Conservation (phyloP, 2,113 vertebrate genomes). For the Marmota monax region DNA sequence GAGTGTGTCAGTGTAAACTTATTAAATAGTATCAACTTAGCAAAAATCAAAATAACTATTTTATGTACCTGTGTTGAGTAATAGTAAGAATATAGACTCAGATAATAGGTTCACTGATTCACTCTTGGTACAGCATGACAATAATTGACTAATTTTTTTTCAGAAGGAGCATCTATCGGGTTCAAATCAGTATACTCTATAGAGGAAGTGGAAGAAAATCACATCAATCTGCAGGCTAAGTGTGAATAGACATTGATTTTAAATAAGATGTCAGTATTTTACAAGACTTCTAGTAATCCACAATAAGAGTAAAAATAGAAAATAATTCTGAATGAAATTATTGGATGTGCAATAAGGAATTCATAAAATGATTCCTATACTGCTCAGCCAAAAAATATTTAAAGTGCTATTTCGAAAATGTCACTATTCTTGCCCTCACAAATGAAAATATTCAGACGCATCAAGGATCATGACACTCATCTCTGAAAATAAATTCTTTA, state of each 20-base stretch:
- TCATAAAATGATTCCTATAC: background rate
- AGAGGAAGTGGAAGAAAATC: background rate
- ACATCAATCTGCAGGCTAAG: background rate
- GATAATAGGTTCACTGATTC: background rate
- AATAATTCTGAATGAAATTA: background rate
- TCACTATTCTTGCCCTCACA: background rate
- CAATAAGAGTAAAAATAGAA: background rate
- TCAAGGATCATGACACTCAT: background rate
- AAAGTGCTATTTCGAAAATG: background rate
- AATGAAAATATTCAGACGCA: background rate
- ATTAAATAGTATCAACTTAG: background rate
- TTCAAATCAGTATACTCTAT: background rate
- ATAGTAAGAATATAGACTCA: background rate
- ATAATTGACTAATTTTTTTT: background rate
- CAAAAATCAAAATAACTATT: background rate
- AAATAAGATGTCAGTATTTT: background rate
- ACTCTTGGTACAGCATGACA: background rate
- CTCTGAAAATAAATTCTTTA: background rate
- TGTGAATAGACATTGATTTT: conserved; percentile 1
- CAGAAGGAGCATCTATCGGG: background rate
- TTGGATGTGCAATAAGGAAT: background rate
- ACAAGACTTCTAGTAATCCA: background rate
- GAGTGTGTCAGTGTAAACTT: background rate
- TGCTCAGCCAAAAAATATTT: background rate
- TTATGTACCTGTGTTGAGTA: background rate